These are phyloP conservation scores for Sinonovacula constricta DNA, from an alignment of 1,140 invertebrate genomes.

Conservation along the genomic window DNA sequence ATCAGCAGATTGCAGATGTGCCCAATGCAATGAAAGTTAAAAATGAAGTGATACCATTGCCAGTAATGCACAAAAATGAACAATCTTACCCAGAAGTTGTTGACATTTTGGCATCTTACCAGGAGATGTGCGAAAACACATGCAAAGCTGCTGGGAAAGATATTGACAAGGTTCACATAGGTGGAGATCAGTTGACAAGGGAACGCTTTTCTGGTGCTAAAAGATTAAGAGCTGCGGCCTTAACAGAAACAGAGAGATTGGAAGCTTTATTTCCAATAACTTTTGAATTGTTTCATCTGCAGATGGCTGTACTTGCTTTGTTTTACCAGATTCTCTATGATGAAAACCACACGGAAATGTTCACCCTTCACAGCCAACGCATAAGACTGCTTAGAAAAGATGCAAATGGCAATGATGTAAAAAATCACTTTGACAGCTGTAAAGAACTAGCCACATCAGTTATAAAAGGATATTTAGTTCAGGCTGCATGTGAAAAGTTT, in stretches of 20 bases:
- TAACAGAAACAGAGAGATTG: conserved; percentile 36
- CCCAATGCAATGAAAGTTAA: too few species aligned
- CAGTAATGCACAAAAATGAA: conserved; percentile 48
- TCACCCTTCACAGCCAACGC: conserved; percentile 31
- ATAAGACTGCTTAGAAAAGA: conserved; percentile 39
- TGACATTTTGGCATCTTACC: conserved; percentile 40
- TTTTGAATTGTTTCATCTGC: conserved; percentile 57
- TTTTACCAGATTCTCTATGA: conserved; percentile 50
- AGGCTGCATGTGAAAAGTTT: conserved; percentile 42
- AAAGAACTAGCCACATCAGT: conserved; percentile 52
- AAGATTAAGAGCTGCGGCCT: conserved; percentile 25
- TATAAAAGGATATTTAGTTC: conserved; percentile 38
- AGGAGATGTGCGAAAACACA: conserved; percentile 7
- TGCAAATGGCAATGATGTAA: conserved; percentile 46
- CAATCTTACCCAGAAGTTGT: conserved; percentile 38
- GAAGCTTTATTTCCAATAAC: conserved; percentile 51
- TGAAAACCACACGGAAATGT: conserved; percentile 11
- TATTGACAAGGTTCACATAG: conserved; percentile 34
- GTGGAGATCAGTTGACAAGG: conserved; percentile 52
- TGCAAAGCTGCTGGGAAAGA: conserved; percentile 4
- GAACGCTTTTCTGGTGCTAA: conserved; percentile 56
- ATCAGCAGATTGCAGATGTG: not conserved
- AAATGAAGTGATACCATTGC: conserved; percentile 29
- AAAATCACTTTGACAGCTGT: conserved; percentile 38
- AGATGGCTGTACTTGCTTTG: conserved; percentile 42